Percentiles rank a stretch among this genome's conserved stretches.
phyloP scores from a whole-genome alignment of 2,113 vertebrate genomes.

The Ceyx melanurus region DNA sequence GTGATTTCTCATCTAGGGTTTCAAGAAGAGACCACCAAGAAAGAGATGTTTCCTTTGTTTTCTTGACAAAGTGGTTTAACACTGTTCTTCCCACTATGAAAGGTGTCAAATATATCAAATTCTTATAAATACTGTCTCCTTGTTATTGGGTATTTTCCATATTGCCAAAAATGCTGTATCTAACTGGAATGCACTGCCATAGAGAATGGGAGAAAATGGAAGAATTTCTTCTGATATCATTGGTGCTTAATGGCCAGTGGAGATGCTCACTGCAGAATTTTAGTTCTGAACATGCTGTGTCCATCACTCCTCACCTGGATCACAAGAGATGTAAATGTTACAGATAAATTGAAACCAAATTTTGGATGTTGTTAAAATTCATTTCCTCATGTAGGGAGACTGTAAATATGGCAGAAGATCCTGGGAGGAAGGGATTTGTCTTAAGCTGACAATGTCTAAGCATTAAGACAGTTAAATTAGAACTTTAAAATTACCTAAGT shows the following conservation, averaged over 20 bases:
- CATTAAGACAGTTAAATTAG: conserved; percentile 52
- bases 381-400: neutral
- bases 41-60: neutral
- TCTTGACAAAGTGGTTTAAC: neutral
- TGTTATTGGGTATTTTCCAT: neutral
- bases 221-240: neutral
- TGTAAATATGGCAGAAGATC: neutral
- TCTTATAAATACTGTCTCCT: neutral
- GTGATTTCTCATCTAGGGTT: neutral
- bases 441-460: conserved; percentile 43
- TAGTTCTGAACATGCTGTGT: accelerated
- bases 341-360: neutral
- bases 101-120: neutral
- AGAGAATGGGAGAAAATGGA: neutral
- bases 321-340: neutral
- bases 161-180: neutral
- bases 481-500: conserved; percentile 61
- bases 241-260: neutral
- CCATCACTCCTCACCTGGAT: neutral
- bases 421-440: neutral
- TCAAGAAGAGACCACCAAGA: neutral
- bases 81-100: neutral
- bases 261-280: neutral
- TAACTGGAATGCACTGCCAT: neutral
- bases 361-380: neutral